Evolutionary conservation across 2,113 vertebrate genomes (phyloP).

Genomic region (Bungarus multicinctus): DNA sequence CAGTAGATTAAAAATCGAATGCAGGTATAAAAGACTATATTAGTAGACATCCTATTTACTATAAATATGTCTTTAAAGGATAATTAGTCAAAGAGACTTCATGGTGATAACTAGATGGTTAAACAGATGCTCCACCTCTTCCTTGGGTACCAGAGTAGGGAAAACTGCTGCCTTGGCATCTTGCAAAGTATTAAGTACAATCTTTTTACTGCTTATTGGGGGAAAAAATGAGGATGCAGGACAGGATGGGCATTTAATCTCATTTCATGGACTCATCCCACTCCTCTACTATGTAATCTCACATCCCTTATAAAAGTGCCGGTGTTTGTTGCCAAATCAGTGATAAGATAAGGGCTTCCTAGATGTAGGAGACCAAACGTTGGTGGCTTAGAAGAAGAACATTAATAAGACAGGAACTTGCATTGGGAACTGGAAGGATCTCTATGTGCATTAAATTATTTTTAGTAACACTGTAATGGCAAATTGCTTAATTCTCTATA

Average conservation of each 20-base stretch:
- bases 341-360: slow-evolving; percentile 7
- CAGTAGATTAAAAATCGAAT: background rate
- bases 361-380: background rate
- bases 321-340: background rate
- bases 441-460: background rate
- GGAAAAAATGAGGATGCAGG: background rate
- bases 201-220: background rate
- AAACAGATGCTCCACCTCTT: background rate
- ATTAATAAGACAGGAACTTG: background rate
- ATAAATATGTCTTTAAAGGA: background rate
- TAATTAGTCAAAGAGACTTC: background rate
- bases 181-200: background rate
- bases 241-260: background rate
- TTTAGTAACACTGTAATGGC: background rate
- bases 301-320: background rate
- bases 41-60: background rate
- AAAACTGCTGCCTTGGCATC: background rate
- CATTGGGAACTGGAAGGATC: background rate
- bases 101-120: background rate
- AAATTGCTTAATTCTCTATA: background rate
- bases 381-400: no score
- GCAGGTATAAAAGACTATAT: background rate
- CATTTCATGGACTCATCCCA: background rate
- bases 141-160: background rate
- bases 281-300: background rate